Base-by-base conservation (phyloP, 1,140 invertebrate species). In the Conus betulinus region DNA sequence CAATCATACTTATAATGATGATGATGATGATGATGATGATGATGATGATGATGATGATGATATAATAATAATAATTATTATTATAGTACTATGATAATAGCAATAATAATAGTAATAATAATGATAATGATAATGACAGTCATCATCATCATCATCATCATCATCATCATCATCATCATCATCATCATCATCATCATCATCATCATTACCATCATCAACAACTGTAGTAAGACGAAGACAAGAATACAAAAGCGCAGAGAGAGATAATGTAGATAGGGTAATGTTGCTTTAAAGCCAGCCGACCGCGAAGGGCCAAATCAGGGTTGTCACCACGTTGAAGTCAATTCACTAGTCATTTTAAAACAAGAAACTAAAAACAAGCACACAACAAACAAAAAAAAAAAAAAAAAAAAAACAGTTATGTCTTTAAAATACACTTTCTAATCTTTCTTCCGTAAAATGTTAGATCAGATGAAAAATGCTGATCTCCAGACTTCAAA, bases 141-240 rank as follows among this genome's bases (percentile, higher is more conserved):
- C 39, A 39, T 39, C 39, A 39, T 39, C 39, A 39, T 74, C 71
- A 74, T 74, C 71, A 74, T 74, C 71, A 74, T 74, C 71, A 74
- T 74, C 71, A 74, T 74, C 71, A 74, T 74, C 71, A 74, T 74
- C 71, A 74, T 74, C 71, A 74, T 74, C 71, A 74, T 74, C 71
- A 74, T 74, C 71, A 74, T 74, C 71, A 74, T 74, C 71, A 74
- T 74, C 71, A 74, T 74, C 71, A 74, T 74, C 71, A 74, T 74
- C 71, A 74, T 74, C 71, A 74, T 74, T 3, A 74, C 3, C 71
- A 74, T 74, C 71, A 74, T 74, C 71, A 74, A 74, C 1, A 74
- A 74, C 71, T 4, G 57, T 55, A 84, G 57, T 23, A 15, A 84
- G 2, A 82, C 25, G 25, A 20, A 74, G 25, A 74, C 20, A 74